Evolutionary conservation across 2,888 invertebrate species (phyloP), one percentile per base, ranked within the genome.

Genomic region (Rotaria macrura): DNA sequence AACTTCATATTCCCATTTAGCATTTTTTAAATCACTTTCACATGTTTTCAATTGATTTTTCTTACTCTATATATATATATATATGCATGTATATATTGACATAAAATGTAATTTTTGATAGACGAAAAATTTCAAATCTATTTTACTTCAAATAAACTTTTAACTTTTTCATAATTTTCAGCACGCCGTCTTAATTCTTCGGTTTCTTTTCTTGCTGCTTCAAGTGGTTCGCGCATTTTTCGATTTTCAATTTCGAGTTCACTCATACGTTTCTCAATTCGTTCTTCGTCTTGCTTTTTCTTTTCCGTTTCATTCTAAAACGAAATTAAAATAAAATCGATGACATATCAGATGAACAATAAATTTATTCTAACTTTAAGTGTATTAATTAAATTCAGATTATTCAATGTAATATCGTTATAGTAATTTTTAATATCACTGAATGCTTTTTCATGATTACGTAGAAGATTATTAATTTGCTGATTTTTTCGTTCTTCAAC

Each of bases 351-450:
- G 14, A 14, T 12, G 17, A 14, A 12, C 3, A 17, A 49, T 3
- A 49, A 17, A 49, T 49, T 5, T 9, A 49, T 14, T 9, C 17
- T 87, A 89, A 93, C 94, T 92, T 96, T 97, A 55, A 97, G 92
- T 88, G 95, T 95, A 89, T 94, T 94, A 87, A 97, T 96, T 4
- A 97, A 92, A 0, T 95, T 95, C 87, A 97, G 92, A 91, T 97
- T 97, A 90, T 96, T 96, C 25, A 96, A 92, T 0, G 96, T 96
- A 85, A 97, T 96, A 89, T 96, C 96, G 89, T 96, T 96, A 89
- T 96, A 97, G 91, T 96, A 97, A 90, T 94, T 95, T 90, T 96
- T 96, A 92, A 97, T 94, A 90, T 96, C 95, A 79, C 93, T 93
- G 90, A 96, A 95, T 0, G 95, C 94, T 88, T 93, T 93, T 87